Percentiles rank a stretch among this genome's conserved stretches.
Evolutionary conservation across 2,888 invertebrate genomes (phyloP).

Genomic region (Watsonalla cultraria): DNA sequence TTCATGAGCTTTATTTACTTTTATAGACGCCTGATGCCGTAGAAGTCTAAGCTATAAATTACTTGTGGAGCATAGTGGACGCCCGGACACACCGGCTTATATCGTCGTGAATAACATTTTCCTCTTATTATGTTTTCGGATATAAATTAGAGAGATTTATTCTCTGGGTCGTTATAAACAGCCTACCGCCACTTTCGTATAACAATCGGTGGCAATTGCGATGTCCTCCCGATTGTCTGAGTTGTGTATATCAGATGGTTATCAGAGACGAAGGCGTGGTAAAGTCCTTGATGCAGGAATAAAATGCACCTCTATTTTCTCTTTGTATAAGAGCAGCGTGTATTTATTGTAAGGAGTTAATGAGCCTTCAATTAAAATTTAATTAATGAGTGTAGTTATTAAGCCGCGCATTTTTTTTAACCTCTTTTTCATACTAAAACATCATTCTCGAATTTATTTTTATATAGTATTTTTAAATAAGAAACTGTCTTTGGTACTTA

Average conservation of each 20-base stretch:
- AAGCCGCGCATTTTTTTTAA: no score
- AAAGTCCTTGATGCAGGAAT: conserved; percentile 9
- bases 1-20: conserved; percentile 76
- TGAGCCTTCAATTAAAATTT: background rate
- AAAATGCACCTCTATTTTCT: conserved; percentile 11
- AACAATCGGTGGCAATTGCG: conserved; percentile 30
- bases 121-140: conserved; percentile 73
- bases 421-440: no score
- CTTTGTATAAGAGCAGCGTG: conserved; percentile 8
- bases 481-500: no score
- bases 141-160: conserved; percentile 76
- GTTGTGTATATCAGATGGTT: conserved; percentile 41
- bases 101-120: conserved; percentile 66
- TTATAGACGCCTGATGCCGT: conserved; percentile 61
- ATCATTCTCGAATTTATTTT: no score
- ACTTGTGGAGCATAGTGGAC: conserved; percentile 44
- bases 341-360: conserved; percentile 2
- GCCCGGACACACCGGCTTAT: conserved; percentile 53
- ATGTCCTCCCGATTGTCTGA: conserved; percentile 39
- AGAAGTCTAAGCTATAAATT: conserved; percentile 68
- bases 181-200: conserved; percentile 37
- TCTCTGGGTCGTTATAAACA: conserved; percentile 34
- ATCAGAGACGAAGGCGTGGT: conserved; percentile 27
- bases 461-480: no score
- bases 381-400: background rate